Evolutionary conservation across 2,113 vertebrate genomes (phyloP).

Genomic region (Bucco capensis): DNA sequence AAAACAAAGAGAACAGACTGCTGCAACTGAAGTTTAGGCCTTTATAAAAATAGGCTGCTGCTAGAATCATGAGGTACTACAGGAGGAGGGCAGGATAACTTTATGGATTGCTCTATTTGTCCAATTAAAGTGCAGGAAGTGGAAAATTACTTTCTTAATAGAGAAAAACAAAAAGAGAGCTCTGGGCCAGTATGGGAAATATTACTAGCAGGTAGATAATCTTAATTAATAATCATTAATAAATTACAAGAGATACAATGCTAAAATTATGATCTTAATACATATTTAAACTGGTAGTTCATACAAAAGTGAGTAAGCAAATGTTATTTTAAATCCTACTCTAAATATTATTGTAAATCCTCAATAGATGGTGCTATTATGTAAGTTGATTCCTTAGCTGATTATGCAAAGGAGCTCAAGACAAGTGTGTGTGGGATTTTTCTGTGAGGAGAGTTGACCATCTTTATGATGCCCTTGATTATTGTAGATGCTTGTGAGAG

Average conservation of each 20-base stretch:
- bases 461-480: not conserved
- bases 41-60: not conserved
- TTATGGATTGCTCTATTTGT: not conserved
- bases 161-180: not conserved
- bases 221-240: not conserved
- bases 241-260: not conserved
- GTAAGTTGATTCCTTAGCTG: slow-evolving; percentile 46
- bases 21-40: not conserved
- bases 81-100: not conserved
- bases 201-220: not conserved
- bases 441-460: not conserved
- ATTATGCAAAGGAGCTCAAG: slow-evolving; percentile 19
- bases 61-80: not conserved
- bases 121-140: not conserved
- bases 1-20: not conserved
- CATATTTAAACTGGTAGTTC: not conserved
- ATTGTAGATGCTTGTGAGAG: not conserved
- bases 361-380: slow-evolving; percentile 71
- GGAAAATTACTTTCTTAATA: not conserved
- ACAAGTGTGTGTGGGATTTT: not conserved
- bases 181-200: not conserved
- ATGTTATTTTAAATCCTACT: not conserved
- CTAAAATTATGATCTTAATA: not conserved
- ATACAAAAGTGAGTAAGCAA: not conserved
- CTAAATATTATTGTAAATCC: slow-evolving; percentile 24